A percentile compares a stretch with the other conserved stretches of the same genome.
Evolutionary conservation across 2,113 vertebrate species (phyloP).

Genomic region (Malurus elegans): DNA sequence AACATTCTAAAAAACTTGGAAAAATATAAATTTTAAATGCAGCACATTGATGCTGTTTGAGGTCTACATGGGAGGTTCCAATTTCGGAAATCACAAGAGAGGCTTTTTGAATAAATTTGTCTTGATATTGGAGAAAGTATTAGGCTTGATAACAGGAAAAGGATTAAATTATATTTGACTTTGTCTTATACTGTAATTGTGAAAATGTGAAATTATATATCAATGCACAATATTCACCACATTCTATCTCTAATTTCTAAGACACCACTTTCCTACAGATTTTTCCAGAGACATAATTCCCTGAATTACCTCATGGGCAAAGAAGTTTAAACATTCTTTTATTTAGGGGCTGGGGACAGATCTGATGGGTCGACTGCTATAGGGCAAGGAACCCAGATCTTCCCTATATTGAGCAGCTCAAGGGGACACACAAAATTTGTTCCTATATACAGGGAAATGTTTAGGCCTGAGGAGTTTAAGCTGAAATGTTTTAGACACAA

Average conservation of each 20-base stretch:
- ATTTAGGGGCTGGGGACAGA: not conserved
- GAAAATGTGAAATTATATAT: not conserved
- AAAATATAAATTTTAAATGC: not conserved
- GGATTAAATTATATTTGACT: not conserved
- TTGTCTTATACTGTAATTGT: not conserved
- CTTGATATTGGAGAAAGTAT: not conserved
- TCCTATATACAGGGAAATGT: not conserved
- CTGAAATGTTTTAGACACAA: not conserved
- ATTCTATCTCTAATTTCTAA: not conserved
- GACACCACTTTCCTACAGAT: not conserved
- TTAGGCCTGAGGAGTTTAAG: not conserved
- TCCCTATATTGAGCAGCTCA: not conserved
- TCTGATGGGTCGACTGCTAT: too few relatives aligned
- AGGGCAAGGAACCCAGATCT: not conserved
- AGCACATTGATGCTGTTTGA: not conserved
- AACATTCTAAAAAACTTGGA: not conserved
- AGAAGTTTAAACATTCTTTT: not conserved
- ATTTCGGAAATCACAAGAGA: not conserved
- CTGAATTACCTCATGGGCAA: not conserved
- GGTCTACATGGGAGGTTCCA: accelerated
- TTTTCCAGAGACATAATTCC: not conserved
- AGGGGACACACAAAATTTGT: not conserved
- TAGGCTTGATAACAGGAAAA: not conserved
- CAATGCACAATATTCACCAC: not conserved
- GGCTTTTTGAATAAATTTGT: not conserved